Percentiles rank a stretch among this genome's conserved stretches.
phyloP scores from a whole-genome alignment of 2,797 vertebrate species.

The Lerista edwardsae region DNA sequence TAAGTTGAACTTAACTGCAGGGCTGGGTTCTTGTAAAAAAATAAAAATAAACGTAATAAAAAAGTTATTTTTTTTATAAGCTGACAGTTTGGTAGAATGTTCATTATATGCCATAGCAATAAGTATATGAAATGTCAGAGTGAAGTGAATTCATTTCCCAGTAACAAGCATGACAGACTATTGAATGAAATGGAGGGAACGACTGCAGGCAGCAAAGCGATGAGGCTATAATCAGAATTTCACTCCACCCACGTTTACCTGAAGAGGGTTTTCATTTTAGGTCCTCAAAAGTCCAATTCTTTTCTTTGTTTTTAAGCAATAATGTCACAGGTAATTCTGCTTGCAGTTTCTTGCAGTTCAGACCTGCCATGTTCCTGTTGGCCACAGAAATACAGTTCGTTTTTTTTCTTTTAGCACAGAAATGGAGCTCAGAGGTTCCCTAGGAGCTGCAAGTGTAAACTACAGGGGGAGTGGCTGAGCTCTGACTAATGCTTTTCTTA shows the following conservation, averaged over 20 bases:
- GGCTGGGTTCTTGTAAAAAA: background rate
- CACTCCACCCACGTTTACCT: conserved; percentile 42
- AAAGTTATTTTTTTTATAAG: conserved; percentile 62
- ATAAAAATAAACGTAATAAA: conserved; percentile 46
- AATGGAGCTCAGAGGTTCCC: conserved; percentile 2
- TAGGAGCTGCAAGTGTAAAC: background rate
- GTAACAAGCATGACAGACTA: conserved; percentile 71
- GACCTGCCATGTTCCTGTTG: background rate
- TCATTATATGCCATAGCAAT: conserved; percentile 64
- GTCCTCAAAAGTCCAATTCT: conserved; percentile 32
- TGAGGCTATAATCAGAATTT: conserved; percentile 60
- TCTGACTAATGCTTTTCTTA: fast-evolving
- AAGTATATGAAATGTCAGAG: conserved; percentile 72
- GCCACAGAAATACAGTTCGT: fast-evolving
- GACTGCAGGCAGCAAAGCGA: conserved; percentile 55
- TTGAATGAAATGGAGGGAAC: conserved; percentile 56
- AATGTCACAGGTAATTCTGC: background rate
- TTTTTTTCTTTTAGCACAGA: conserved; percentile 12
- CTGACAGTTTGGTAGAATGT: conserved; percentile 57
- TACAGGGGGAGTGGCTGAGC: background rate
- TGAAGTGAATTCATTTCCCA: conserved; percentile 73
- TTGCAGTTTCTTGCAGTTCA: background rate
- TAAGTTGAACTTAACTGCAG: background rate
- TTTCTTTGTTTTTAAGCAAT: background rate
- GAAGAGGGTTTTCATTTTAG: conserved; percentile 35